Base-by-base conservation (phyloP, 1,140 invertebrate species). In the Linepithema humile region DNA sequence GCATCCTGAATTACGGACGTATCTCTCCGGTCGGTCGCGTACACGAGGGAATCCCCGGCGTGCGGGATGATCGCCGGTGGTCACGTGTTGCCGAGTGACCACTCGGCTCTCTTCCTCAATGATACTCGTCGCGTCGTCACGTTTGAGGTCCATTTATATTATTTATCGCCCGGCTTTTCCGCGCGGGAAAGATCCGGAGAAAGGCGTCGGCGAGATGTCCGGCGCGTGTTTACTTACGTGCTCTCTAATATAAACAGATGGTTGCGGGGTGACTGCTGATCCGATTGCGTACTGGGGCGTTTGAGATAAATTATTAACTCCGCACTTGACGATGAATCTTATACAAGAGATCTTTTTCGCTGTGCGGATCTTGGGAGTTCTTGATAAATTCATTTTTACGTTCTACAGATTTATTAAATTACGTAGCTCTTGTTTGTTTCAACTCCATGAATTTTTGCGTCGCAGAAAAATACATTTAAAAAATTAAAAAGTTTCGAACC, bases 41-140 rank as follows among this genome's bases (percentile, higher is more conserved):
- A 55, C 75, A 48, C 45, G 48, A 69, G 75, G 75, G 75, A 80
- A 80, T 70, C 64, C 50, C 75, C 48, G 23, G 35, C 48, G 64
- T 70, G 35, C 48, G 75, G 48, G 75, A 78, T 67, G 74, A 67
- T 78, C 60, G 45, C 45, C 38, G 48, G 32, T 48, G 85, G 85
- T 87, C 86, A 87, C 86, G 86, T 87, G 86, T 82, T 59, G 80
- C 48, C 85, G 55, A 87, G 85, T 87, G 86, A 73, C 86, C 80
- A 59, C 65, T 74, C 59, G 65, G 20, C 26, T 50, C 64, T 69
- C 48, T 35, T 43, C 2, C 57, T 86, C 50, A n/a, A 82, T 74
- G 78, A 82, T 74, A 65, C 45, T 75, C 40, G 62, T 72, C 86
- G 72, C 65, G 43, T 87, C 69, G 82, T 70, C 86, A 87, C 80